Evolutionary conservation across 2,888 invertebrate species (phyloP).

Genomic region (Tholera decimalis): DNA sequence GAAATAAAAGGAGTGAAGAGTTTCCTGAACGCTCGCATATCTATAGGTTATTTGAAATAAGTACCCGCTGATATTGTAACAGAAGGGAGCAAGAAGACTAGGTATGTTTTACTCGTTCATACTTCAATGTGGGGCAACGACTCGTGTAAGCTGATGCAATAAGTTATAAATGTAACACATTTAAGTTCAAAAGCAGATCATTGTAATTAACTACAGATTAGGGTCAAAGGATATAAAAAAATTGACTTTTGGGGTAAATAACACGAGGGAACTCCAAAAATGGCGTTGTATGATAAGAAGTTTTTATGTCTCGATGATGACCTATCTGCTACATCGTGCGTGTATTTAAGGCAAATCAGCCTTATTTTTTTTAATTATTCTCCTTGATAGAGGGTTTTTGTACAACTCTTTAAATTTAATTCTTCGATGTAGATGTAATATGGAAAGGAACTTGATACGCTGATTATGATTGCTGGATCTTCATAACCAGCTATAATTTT

Average conservation of each 20-base stretch:
- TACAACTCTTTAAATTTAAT: no score
- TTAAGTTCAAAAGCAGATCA: constrained; percentile 10
- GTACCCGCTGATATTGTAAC: constrained; percentile 38
- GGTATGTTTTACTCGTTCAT: constrained; percentile 17
- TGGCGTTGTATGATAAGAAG: neutral
- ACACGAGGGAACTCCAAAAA: neutral
- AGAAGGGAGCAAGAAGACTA: constrained; percentile 10
- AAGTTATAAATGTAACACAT: constrained; percentile 3
- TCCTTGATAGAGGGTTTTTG: no score
- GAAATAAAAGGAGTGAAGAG: constrained; percentile 66
- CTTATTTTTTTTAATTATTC: no score
- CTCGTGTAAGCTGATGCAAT: constrained; percentile 40
- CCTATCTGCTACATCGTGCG: no score
- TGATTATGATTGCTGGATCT: no score
- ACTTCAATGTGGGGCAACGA: constrained; percentile 37
- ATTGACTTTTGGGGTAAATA: neutral
- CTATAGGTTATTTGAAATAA: constrained; percentile 47
- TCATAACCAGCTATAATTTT: no score
- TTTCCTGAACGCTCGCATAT: constrained; percentile 46
- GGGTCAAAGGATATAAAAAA: constrained; percentile 8
- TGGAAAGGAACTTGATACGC: no score
- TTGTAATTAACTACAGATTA: neutral
- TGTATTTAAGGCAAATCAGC: no score
- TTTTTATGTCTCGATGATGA: neutral
- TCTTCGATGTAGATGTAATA: no score